Conservation (phyloP, 2,888 invertebrate species). For the Galerucella nymphaeae region DNA sequence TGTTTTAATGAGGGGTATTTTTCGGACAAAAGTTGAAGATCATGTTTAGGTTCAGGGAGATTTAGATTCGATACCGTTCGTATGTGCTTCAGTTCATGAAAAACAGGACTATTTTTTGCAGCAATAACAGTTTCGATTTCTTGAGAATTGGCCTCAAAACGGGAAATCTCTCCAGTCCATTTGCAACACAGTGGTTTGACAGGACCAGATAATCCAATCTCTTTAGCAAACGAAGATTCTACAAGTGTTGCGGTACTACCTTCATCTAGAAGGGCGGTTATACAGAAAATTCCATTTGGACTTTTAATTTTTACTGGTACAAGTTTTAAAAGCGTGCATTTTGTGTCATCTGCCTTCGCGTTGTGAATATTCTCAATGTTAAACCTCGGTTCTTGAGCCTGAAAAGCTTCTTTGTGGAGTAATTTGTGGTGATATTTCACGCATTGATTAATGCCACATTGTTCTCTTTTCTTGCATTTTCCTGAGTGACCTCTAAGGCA, state of each 20-base stretch:
- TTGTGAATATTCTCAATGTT: no score
- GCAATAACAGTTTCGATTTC: neutral
- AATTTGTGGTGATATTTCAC: no score
- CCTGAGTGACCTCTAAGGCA: no score
- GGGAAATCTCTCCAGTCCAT: conserved; percentile 5
- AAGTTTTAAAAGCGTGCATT: no score
- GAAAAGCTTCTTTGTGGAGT: no score
- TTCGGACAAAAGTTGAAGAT: neutral
- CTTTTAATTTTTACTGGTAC: no score
- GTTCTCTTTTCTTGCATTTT: no score
- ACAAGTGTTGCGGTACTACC: neutral
- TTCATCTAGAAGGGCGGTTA: neutral
- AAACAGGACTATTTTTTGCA: neutral
- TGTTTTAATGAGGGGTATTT: conserved; percentile 17
- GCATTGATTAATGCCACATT: no score
- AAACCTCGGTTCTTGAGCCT: no score
- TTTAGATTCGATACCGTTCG: conserved; percentile 2
- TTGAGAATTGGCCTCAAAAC: conserved; percentile 12
- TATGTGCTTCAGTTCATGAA: conserved; percentile 2
- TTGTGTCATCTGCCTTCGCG: no score
- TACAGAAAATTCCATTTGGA: no score
- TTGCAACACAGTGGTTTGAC: neutral
- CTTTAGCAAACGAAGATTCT: neutral
- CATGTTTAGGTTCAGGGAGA: neutral
- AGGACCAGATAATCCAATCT: neutral